phyloP scores from a whole-genome alignment of 2,113 vertebrate genomes.

The Panurus biarmicus region DNA sequence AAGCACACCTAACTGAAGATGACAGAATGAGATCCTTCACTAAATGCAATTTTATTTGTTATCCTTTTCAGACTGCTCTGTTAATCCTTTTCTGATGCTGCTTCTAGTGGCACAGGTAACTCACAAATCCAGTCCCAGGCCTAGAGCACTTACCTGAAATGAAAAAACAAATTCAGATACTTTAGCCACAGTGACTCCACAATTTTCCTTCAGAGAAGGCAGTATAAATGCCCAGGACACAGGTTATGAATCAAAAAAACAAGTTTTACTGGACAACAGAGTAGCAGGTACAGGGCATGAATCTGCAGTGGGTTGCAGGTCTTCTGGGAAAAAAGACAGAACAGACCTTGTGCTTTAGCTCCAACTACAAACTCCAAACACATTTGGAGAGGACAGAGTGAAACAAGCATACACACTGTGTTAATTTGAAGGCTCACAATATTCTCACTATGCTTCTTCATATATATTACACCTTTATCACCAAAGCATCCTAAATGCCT shows the following conservation, averaged over 20 bases:
- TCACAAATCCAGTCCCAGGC: not conserved
- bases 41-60: not conserved
- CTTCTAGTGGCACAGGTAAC: not conserved
- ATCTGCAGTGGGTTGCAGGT: not conserved
- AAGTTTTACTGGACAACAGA: not conserved
- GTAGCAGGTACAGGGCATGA: not conserved
- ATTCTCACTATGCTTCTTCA: not conserved
- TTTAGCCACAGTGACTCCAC: not conserved
- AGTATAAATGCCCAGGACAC: not conserved
- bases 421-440: not conserved
- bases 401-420: not conserved
- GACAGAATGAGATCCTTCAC: not conserved
- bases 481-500: not conserved
- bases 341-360: rapidly evolving
- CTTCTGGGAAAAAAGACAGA: not conserved
- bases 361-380: not conserved
- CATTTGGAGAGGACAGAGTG: not conserved
- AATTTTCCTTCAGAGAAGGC: not conserved
- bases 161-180: not conserved
- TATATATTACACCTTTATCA: not conserved
- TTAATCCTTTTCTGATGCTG: not conserved
- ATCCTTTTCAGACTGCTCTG: not conserved
- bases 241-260: not conserved
- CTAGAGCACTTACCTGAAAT: not conserved
- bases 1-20: not conserved